phyloP scores from a whole-genome alignment of 2,113 vertebrate genomes.

The Stigmatopora argus region DNA sequence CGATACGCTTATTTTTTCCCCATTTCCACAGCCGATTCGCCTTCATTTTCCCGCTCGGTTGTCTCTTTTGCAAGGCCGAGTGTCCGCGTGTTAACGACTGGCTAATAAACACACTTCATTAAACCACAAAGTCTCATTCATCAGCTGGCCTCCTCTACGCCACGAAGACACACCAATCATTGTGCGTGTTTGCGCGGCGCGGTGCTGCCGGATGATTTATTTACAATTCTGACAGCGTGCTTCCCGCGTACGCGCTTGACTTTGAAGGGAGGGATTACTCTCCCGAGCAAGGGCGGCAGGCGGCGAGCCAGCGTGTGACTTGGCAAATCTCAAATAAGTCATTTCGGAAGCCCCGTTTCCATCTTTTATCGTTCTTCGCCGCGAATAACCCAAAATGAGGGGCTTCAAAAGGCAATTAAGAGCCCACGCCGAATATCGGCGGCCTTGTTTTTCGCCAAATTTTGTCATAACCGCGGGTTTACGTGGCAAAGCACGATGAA shows the following conservation, averaged over 20 bases:
- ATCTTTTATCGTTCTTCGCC: not conserved
- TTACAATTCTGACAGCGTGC: conserved; percentile 52
- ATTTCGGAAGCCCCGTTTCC: conserved; percentile 10
- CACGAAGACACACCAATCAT: conserved; percentile 41
- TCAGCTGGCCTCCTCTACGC: conserved; percentile 46
- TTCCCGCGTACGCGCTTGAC: conserved; percentile 31
- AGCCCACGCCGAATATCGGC: not conserved
- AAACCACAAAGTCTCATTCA: conserved; percentile 58
- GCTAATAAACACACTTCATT: conserved; percentile 68
- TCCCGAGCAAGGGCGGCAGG: conserved; percentile 31
- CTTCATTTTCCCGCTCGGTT: not conserved
- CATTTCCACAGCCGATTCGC: not conserved
- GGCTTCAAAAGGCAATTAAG: conserved; percentile 6
- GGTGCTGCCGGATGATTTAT: conserved; percentile 49
- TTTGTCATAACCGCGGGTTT: not conserved
- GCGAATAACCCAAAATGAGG: conserved; percentile 6
- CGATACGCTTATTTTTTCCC: not conserved
- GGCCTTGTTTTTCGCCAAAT: not conserved
- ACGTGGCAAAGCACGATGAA: conserved; percentile 13
- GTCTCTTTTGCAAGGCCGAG: not conserved
- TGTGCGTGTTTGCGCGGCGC: conserved; percentile 21
- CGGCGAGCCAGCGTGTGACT: conserved; percentile 38
- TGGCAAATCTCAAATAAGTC: conserved; percentile 22
- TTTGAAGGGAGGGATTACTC: conserved; percentile 44
- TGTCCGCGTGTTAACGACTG: conserved; percentile 43